Evolutionary conservation across 2,888 invertebrate species (phyloP).

Genomic region (Vesta saturnalis): DNA sequence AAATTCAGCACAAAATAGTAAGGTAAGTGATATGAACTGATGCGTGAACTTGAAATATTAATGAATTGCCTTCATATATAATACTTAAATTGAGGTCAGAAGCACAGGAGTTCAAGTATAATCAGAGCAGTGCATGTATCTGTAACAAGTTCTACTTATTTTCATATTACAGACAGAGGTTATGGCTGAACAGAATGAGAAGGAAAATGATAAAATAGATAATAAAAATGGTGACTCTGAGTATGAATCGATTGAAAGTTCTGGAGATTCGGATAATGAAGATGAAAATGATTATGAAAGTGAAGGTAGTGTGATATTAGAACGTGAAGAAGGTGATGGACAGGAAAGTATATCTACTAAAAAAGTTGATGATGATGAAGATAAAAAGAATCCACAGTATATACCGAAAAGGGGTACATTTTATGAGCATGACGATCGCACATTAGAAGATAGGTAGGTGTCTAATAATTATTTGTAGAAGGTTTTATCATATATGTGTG

Average conservation of each 20-base stretch:
- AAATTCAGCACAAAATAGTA: background rate
- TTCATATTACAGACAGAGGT: conserved; percentile 5
- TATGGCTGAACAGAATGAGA: conserved; percentile 6
- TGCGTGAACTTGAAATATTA: background rate
- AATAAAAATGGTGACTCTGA: conserved; percentile 51
- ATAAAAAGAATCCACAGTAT: conserved; percentile 95
- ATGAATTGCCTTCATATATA: background rate
- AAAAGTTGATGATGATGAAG: conserved; percentile 92
- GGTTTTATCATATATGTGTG: background rate
- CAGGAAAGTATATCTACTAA: conserved; percentile 69
- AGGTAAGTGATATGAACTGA: background rate
- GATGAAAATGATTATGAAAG: conserved; percentile 53
- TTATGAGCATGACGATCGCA: conserved; percentile 95
- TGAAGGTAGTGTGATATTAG: conserved; percentile 67
- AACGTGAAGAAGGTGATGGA: conserved; percentile 77
- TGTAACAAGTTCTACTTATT: background rate
- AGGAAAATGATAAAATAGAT: conserved; percentile 25
- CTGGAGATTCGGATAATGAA: conserved; percentile 51
- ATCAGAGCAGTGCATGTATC: conserved; percentile 51
- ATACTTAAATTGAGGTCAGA: conserved; percentile 53
- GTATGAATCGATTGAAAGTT: conserved; percentile 46
- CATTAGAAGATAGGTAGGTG: conserved; percentile 73
- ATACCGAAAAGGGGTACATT: conserved; percentile 96
- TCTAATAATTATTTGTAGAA: background rate
- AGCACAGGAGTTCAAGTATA: conserved; percentile 51